Conservation (phyloP, 2,888 invertebrate genomes). For the Darwinula stevensoni region DNA sequence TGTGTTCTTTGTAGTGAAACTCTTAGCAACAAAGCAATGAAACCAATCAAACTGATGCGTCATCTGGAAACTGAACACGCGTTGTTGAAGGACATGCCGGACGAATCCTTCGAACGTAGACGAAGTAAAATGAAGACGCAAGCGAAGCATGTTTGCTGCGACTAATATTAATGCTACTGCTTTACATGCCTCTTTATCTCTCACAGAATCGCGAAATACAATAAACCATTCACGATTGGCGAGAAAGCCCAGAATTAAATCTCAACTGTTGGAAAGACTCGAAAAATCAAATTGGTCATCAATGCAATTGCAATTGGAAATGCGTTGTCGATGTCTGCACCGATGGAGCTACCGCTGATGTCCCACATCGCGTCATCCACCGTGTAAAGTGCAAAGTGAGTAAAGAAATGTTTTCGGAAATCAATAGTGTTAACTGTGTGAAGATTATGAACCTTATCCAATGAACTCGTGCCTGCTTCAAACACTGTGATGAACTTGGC, state of each 20-base stretch:
- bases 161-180: not conserved
- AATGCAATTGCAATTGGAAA: slow-evolving; percentile 9
- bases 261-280: slow-evolving; percentile 5
- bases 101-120: not conserved
- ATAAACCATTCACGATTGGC: slow-evolving; percentile 9
- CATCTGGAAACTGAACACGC: not conserved
- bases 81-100: not conserved
- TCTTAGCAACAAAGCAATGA: not conserved
- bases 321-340: slow-evolving; percentile 11
- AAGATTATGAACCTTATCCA: slow-evolving; percentile 7
- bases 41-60: not conserved
- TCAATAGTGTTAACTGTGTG: slow-evolving; percentile 6
- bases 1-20: not conserved
- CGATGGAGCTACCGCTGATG: slow-evolving; percentile 10
- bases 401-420: slow-evolving; percentile 7
- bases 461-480: slow-evolving; percentile 9
- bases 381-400: slow-evolving; percentile 6
- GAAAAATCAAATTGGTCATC: slow-evolving; percentile 3
- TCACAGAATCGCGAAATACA: slow-evolving; percentile 7
- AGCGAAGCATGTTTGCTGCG: not conserved
- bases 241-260: slow-evolving; percentile 8
- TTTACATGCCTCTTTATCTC: not conserved
- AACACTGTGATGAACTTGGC: slow-evolving; percentile 7
- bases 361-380: slow-evolving; percentile 7
- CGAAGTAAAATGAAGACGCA: not conserved